phyloP scores from a whole-genome alignment of 2,888 invertebrate genomes.

The Lepas anatifera region DNA sequence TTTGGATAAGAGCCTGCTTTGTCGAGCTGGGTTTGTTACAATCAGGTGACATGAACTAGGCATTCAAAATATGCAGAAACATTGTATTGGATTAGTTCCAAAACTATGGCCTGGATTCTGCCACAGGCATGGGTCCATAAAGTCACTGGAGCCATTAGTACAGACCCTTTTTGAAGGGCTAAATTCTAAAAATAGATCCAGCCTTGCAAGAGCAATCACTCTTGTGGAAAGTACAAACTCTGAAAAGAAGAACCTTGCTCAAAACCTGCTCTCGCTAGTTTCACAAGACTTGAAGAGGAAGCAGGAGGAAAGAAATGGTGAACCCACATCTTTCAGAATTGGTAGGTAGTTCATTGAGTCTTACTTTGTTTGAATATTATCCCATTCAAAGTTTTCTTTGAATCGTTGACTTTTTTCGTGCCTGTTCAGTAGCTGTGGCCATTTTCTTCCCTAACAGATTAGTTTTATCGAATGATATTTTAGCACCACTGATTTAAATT shows the following conservation, averaged over 20 bases:
- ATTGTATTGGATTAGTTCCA: too few species aligned
- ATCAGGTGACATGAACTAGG: too few species aligned
- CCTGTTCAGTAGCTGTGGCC: too few species aligned
- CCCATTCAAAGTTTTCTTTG: not conserved
- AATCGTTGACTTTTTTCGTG: too few species aligned
- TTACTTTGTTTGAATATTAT: not conserved
- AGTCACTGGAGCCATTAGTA: conserved; percentile 15
- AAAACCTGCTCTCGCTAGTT: conserved; percentile 19
- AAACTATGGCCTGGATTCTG: too few species aligned
- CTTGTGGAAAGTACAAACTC: conserved; percentile 25
- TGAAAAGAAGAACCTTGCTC: conserved; percentile 21
- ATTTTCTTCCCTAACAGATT: too few species aligned
- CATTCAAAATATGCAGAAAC: too few species aligned
- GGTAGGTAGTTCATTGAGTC: conserved; percentile 24
- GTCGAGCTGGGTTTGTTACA: too few species aligned
- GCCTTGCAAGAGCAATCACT: conserved; percentile 25
- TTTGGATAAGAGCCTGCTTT: too few species aligned
- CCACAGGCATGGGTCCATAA: not conserved
- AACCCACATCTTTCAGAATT: conserved; percentile 25
- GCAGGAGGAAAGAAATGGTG: conserved; percentile 9
- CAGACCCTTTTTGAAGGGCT: conserved; percentile 21
- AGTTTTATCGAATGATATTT: too few species aligned
- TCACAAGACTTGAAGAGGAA: conserved; percentile 15
- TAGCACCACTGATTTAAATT: too few species aligned
- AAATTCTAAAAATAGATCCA: conserved; percentile 20